phyloP scores from a whole-genome alignment of 1,140 invertebrate genomes.

The Gryllus bimaculatus region DNA sequence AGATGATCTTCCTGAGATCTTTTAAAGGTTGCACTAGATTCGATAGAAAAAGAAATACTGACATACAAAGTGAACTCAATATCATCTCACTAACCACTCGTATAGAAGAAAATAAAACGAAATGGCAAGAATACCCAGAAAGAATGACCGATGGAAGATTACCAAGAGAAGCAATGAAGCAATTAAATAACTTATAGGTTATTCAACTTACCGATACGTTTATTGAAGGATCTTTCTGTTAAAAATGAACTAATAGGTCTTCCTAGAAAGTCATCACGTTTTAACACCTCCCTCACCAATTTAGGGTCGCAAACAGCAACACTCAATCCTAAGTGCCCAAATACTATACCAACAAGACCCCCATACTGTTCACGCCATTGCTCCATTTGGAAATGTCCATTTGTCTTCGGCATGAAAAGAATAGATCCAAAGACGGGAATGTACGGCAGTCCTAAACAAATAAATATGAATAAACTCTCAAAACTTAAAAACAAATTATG shows the following conservation, averaged over 20 bases:
- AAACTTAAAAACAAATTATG: no score
- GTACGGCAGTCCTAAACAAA: constrained; percentile 29
- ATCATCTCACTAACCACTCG: no score
- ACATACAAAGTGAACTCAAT: no score
- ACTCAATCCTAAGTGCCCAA: constrained; percentile 28
- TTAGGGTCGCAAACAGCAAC: constrained; percentile 33
- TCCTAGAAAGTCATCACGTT: constrained; percentile 33
- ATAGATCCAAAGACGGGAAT: constrained; percentile 35
- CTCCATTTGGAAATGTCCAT: constrained; percentile 28
- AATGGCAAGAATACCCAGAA: no score
- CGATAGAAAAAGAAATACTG: no score
- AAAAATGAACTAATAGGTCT: constrained; percentile 42
- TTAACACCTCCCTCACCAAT: constrained; percentile 32
- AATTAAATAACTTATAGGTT: no score
- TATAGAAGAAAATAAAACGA: no score
- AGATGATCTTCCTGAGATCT: no score
- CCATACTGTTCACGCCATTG: constrained; percentile 33
- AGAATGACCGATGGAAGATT: no score
- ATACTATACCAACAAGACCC: constrained; percentile 30
- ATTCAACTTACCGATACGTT: constrained; percentile 45
- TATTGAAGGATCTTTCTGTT: constrained; percentile 48
- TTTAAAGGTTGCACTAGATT: no score
- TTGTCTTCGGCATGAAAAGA: constrained; percentile 31
- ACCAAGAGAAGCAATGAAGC: no score
- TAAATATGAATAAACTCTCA: no score